A percentile compares a stretch with the other conserved stretches of the same genome.
These are phyloP conservation scores for Okamejei kenojei DNA, from an alignment of 2,797 vertebrate species.

Conservation along the genomic window DNA sequence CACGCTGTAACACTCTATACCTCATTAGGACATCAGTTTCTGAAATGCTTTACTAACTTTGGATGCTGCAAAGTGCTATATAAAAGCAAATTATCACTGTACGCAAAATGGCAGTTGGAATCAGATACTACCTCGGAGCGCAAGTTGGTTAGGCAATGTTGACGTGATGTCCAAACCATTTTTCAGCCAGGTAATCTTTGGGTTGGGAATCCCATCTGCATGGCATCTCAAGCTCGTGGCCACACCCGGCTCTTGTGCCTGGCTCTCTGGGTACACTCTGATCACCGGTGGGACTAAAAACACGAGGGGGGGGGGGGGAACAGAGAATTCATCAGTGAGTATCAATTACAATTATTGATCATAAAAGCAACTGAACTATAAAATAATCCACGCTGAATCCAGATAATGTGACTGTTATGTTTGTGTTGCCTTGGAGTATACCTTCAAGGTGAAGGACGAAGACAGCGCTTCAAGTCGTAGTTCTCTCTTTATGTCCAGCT, in stretches of 20 bases:
- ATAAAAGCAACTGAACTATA: not conserved
- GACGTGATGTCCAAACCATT: conserved; percentile 80
- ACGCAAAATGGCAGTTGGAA: not conserved
- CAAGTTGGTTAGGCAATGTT: conserved; percentile 75
- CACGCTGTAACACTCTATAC: too few species aligned
- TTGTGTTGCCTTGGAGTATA: too few species aligned
- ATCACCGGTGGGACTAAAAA: conserved; percentile 87
- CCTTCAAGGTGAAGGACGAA: too few species aligned
- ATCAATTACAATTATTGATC: not conserved
- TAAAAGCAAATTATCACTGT: conserved; percentile 14
- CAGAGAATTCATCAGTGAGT: not conserved
- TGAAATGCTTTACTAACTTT: not conserved
- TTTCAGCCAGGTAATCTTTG: conserved; percentile 88
- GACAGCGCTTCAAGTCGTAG: too few species aligned
- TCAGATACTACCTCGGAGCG: conserved; percentile 70
- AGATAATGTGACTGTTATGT: too few species aligned
- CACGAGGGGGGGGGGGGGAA: conserved; percentile 33
- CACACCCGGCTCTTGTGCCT: conserved; percentile 88
- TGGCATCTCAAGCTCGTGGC: conserved; percentile 82
- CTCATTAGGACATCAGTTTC: not conserved
- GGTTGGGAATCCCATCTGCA: conserved; percentile 85
- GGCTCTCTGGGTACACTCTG: conserved; percentile 85
- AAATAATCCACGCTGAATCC: not conserved
- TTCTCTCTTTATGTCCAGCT: too few species aligned
- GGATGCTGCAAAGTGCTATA: not conserved